A percentile compares a stretch with the other conserved stretches of the same genome.
phyloP scores from a whole-genome alignment of 2,888 invertebrate genomes.

The Acrocyrtus sp. region DNA sequence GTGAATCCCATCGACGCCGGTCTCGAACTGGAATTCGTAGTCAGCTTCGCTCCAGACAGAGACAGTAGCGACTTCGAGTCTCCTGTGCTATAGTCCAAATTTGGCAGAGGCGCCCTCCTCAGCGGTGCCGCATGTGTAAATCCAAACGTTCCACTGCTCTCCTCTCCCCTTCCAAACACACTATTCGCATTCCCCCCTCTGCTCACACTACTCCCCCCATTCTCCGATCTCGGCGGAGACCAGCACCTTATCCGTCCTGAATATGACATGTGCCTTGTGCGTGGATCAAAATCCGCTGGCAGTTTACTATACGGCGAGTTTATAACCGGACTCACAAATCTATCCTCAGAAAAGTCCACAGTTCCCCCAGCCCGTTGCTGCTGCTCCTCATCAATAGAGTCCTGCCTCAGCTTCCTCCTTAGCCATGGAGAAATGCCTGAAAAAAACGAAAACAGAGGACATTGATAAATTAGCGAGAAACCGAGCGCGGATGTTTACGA shows the following conservation, averaged over 20 bases:
- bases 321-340: neutral
- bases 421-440: constrained; percentile 63
- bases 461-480: constrained; percentile 10
- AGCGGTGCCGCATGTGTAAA: constrained; percentile 31
- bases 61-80: neutral
- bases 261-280: constrained; percentile 61
- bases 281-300: constrained; percentile 37
- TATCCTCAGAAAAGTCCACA: constrained; percentile 1
- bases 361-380: constrained; percentile 5
- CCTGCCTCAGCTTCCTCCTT: constrained; percentile 58
- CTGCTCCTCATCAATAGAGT: constrained; percentile 59
- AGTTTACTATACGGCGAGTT: neutral
- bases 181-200: neutral
- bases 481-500: neutral
- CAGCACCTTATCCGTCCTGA: constrained; percentile 60
- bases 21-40: constrained; percentile 10
- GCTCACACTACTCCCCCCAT: neutral
- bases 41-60: constrained; percentile 15
- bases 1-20: constrained; percentile 12
- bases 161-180: neutral
- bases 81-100: constrained; percentile 20
- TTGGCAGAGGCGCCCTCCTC: constrained; percentile 53
- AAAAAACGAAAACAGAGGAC: constrained; percentile 13
- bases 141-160: neutral
- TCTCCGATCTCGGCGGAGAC: constrained; percentile 48